phyloP scores from a whole-genome alignment of 2,888 invertebrate genomes.

The Drosophila phalerata region DNA sequence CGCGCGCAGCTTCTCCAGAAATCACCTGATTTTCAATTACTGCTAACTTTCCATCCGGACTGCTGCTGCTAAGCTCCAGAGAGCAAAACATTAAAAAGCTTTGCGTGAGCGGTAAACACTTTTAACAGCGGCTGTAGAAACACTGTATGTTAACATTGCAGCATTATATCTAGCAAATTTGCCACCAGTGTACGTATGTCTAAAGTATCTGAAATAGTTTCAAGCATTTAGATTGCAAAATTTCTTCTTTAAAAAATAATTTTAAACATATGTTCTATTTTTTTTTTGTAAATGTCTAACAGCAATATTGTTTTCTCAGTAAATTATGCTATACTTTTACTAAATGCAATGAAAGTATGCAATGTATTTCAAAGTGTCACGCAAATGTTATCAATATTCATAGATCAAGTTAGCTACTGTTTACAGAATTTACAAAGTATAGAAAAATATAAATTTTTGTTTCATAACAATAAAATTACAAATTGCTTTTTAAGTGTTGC shows the following conservation, averaged over 20 bases:
- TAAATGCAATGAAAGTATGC: constrained; percentile 1
- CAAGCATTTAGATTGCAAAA: background rate
- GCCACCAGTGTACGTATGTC: constrained; percentile 13
- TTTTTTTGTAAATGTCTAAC: background rate
- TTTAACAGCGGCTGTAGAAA: constrained; percentile 34
- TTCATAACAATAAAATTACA: no score
- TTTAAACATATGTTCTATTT: no score
- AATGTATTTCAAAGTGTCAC: background rate
- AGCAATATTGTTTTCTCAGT: background rate
- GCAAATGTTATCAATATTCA: no score
- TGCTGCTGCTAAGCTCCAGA: constrained; percentile 32
- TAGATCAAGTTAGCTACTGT: no score
- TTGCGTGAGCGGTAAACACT: constrained; percentile 5
- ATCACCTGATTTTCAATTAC: constrained; percentile 83
- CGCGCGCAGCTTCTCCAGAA: constrained; percentile 67
- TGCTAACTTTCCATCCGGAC: constrained; percentile 63
- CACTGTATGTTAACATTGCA: constrained; percentile 7
- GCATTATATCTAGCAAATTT: background rate
- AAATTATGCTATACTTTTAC: background rate
- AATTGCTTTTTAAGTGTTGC: no score
- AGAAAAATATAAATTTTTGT: no score
- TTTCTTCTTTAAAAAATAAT: no score
- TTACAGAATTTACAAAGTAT: no score
- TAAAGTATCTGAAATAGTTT: background rate
- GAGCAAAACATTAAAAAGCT: constrained; percentile 46